phyloP scores from a whole-genome alignment of 2,888 invertebrate species.

The Camptogramma bilineatum region DNA sequence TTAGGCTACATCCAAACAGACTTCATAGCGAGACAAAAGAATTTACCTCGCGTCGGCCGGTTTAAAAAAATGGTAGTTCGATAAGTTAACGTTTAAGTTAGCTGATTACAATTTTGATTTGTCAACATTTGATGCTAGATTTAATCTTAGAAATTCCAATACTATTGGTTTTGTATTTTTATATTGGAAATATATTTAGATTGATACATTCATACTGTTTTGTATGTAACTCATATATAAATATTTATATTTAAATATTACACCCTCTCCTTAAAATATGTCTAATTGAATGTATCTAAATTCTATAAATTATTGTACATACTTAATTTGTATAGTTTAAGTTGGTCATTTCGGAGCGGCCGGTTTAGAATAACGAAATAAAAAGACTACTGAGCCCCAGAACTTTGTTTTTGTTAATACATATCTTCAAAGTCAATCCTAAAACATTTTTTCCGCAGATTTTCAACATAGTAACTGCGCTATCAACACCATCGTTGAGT shows the following conservation, averaged over 20 bases:
- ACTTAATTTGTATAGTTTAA: not conserved
- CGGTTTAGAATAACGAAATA: constrained; percentile 15
- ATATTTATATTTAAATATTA: too few species aligned
- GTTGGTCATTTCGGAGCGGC: constrained; percentile 9
- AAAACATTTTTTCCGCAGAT: too few species aligned
- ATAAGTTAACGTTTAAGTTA: not conserved
- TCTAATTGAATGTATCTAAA: not conserved
- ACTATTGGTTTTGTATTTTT: constrained; percentile 9
- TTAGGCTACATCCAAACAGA: too few species aligned
- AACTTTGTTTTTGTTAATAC: not conserved
- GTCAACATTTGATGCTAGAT: constrained; percentile 5
- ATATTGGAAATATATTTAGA: constrained; percentile 6
- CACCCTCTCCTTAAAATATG: not conserved
- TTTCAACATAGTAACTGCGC: too few species aligned
- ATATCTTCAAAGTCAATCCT: not conserved
- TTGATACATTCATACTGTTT: not conserved
- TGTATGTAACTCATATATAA: constrained; percentile 4
- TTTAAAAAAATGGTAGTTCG: not conserved
- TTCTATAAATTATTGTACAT: constrained; percentile 3
- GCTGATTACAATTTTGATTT: not conserved
- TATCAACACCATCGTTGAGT: too few species aligned
- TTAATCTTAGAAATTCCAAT: constrained; percentile 2
- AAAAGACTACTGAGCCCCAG: constrained; percentile 16
- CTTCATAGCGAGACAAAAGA: too few species aligned
- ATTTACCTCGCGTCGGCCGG: too few species aligned